A percentile compares a stretch with the other conserved stretches of the same genome.
These are phyloP conservation scores for Microtus oregoni DNA, from an alignment of 2,113 vertebrate genomes.

Conservation along the genomic window DNA sequence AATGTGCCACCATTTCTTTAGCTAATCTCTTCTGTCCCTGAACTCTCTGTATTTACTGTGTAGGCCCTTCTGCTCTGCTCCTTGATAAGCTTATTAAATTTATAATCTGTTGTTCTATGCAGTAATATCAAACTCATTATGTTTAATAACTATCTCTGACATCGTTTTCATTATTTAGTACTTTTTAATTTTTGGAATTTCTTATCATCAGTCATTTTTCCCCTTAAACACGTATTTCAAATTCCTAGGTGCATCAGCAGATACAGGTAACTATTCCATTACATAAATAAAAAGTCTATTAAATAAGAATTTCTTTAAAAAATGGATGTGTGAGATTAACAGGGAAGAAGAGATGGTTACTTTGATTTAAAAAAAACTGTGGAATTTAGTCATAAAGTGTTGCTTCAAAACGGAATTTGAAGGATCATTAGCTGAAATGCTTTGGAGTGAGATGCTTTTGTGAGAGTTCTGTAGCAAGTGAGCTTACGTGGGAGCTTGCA, in stretches of 20 bases:
- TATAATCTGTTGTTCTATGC: constrained; percentile 34
- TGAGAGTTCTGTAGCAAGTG: not conserved
- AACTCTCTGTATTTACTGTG: not conserved
- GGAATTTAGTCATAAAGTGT: not conserved
- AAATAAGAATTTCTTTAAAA: not conserved
- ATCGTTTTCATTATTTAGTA: not conserved
- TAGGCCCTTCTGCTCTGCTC: constrained; percentile 4
- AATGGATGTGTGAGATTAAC: not conserved
- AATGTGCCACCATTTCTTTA: constrained; percentile 48
- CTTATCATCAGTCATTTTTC: not conserved
- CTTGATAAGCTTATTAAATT: constrained; percentile 40
- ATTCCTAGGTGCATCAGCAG: not conserved
- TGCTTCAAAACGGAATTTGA: not conserved
- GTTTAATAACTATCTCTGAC: not conserved
- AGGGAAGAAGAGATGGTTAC: not conserved
- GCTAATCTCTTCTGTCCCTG: constrained; percentile 24
- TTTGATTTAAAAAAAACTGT: not conserved
- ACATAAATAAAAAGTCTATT: not conserved
- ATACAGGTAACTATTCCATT: not conserved
- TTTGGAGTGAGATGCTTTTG: not conserved
- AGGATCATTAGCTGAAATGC: not conserved
- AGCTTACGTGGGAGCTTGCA: not conserved
- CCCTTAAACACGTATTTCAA: constrained; percentile 1
- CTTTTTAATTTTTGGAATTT: not conserved
- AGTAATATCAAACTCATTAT: constrained; percentile 27